Evolutionary conservation across 2,113 vertebrate species (phyloP).

Genomic region (Cyanoderma ruficeps): DNA sequence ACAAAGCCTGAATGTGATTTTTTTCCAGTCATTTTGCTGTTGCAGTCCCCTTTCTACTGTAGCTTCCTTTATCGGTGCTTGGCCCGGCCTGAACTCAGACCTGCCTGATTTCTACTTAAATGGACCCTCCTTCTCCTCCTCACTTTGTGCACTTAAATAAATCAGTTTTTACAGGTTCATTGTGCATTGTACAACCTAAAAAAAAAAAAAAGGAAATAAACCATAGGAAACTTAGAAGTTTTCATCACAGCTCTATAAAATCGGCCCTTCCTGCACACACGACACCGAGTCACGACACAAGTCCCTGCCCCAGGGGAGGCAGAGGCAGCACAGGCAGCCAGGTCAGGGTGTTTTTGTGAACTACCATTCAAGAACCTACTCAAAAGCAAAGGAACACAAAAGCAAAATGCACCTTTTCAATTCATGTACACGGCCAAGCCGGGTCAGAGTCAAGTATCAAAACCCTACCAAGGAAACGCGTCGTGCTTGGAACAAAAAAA

Average conservation of each 20-base stretch:
- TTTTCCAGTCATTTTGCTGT: not conserved
- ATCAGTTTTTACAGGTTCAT: slow-evolving; percentile 59
- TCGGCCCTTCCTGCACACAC: slow-evolving; percentile 59
- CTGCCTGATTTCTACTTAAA: not conserved
- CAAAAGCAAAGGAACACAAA: not conserved
- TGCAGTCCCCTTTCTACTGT: not conserved
- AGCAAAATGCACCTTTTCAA: slow-evolving; percentile 27
- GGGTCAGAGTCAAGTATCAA: slow-evolving; percentile 57
- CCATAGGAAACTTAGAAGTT: slow-evolving; percentile 50
- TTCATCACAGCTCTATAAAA: slow-evolving; percentile 63
- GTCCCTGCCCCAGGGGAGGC: not conserved
- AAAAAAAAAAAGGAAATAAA: slow-evolving; percentile 67
- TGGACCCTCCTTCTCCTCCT: not conserved
- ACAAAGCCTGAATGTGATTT: not conserved
- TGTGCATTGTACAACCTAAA: slow-evolving; percentile 69
- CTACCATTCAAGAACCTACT: not conserved
- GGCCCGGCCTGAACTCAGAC: not conserved
- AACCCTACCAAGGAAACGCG: slow-evolving; percentile 18
- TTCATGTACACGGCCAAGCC: not conserved
- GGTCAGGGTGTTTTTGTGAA: slow-evolving; percentile 20
- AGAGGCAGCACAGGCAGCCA: not conserved
- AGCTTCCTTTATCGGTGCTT: not conserved
- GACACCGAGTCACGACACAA: slow-evolving; percentile 12
- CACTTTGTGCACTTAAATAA: slow-evolving; percentile 63
- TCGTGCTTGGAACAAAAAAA: slow-evolving; percentile 17